Conservation (phyloP, 2,797 vertebrate genomes). For the Halcyon chelicuti region DNA sequence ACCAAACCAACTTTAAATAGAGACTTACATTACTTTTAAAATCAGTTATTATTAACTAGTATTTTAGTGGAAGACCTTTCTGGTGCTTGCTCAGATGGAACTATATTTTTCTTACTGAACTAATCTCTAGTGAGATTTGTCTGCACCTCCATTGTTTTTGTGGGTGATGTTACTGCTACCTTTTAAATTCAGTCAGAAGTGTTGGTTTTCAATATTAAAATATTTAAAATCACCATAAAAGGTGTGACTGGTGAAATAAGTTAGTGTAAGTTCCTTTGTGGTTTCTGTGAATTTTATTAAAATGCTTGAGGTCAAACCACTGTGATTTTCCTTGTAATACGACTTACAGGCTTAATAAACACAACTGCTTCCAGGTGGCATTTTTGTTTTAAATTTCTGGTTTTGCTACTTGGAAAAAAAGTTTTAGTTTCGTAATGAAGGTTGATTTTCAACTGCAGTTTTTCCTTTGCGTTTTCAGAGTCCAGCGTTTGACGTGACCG, state of each 20-base stretch:
- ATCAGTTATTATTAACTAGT: neutral
- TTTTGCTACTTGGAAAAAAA: neutral
- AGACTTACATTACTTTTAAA: neutral
- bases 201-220: neutral
- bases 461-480: constrained; percentile 77
- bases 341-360: neutral
- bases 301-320: neutral
- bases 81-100: neutral
- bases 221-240: neutral
- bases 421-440: neutral
- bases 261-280: neutral
- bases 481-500: constrained; percentile 80
- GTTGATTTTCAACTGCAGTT: neutral
- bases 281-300: neutral
- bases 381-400: neutral
- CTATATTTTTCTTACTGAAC: neutral
- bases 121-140: neutral
- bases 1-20: neutral
- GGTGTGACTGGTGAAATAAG: neutral
- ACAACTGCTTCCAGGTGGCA: neutral
- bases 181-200: neutral
- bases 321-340: fast-evolving
- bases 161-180: neutral
- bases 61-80: neutral
- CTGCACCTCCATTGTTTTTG: neutral